Base-by-base conservation (phyloP, 2,113 vertebrate genomes). In the Solea senegalensis region DNA sequence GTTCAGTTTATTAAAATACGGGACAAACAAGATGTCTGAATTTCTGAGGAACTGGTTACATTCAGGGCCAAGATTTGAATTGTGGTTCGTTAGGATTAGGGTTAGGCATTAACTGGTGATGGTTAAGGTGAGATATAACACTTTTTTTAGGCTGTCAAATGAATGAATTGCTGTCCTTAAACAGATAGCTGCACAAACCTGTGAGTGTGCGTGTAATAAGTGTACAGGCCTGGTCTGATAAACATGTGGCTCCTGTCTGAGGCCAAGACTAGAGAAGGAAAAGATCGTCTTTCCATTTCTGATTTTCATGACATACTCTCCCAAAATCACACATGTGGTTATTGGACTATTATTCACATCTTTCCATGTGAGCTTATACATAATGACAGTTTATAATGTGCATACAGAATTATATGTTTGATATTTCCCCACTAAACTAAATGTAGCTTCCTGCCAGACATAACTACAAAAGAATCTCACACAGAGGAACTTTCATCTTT, bases 241-340 rank as follows among this genome's bases (percentile, higher is more conserved):
- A 85, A 79, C 76, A 75, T 72, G 41, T 52, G 50, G 46, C 61
- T 59, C 43, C 70, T 55, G 65, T 4, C 15, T 46, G 44, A 40
- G 68, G 75, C 76, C 61, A 55, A 75, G 51, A 63, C 39, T n/a
- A 43, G 52, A 16, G 11, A 69, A 16, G 28, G 48, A 60, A 45
- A 67, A 41, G 43, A 11, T 45, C 5, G 34, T 34, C 34, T 48
- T 48, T 48, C 45, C 70, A 77, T 83, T 83, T 57, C 67, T 59
- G 56, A 78, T 49, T 58, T 57, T 56, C 67, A 48, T 75, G 55
- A 80, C 55, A 67, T 55, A 41, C 43, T 58, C 51, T 63, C 27
- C 73, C 52, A 41, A 55, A 64, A 54, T 78, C 61, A 52, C 58
- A 16, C 15, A 62, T 45, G 67, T 79, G 76, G 84, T 84, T 65